Conservation (phyloP, 2,113 vertebrate species). For the Sylvilagus bachmani region DNA sequence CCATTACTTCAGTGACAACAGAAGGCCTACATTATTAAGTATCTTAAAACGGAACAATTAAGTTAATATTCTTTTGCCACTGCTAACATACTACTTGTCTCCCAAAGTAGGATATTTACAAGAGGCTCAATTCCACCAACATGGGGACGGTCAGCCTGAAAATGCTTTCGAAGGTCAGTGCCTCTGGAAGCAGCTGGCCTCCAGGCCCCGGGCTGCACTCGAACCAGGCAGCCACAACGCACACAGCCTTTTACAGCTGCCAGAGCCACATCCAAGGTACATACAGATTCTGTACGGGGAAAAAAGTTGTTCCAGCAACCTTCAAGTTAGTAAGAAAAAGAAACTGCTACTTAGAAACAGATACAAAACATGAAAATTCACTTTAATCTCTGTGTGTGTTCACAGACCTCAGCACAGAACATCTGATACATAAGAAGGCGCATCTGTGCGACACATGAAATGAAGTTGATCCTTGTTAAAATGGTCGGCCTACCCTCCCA, state of each 20-base stretch:
- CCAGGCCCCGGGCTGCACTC: neutral
- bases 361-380: constrained; percentile 79
- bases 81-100: constrained; percentile 11
- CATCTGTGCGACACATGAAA: constrained; percentile 70
- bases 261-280: constrained; percentile 68
- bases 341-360: constrained; percentile 84
- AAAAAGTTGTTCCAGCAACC: constrained; percentile 86
- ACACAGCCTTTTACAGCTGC: neutral
- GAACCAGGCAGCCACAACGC: neutral
- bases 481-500: constrained; percentile 71
- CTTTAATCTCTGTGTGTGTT: constrained; percentile 74
- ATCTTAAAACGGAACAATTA: constrained; percentile 44
- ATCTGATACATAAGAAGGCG: constrained; percentile 79
- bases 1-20: constrained; percentile 10
- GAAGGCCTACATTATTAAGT: neutral
- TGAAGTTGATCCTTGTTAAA: constrained; percentile 80
- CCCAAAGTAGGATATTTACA: constrained; percentile 30
- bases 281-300: constrained; percentile 80
- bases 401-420: constrained; percentile 68
- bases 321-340: constrained; percentile 82
- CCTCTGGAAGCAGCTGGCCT: neutral
- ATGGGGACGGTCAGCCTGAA: neutral
- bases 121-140: constrained; percentile 23
- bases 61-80: constrained; percentile 2
- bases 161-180: neutral